Percentiles rank a stretch among this genome's conserved stretches.
These are phyloP conservation scores for Drosophila hamatofila DNA, from an alignment of 2,888 invertebrate species.

Conservation along the genomic window DNA sequence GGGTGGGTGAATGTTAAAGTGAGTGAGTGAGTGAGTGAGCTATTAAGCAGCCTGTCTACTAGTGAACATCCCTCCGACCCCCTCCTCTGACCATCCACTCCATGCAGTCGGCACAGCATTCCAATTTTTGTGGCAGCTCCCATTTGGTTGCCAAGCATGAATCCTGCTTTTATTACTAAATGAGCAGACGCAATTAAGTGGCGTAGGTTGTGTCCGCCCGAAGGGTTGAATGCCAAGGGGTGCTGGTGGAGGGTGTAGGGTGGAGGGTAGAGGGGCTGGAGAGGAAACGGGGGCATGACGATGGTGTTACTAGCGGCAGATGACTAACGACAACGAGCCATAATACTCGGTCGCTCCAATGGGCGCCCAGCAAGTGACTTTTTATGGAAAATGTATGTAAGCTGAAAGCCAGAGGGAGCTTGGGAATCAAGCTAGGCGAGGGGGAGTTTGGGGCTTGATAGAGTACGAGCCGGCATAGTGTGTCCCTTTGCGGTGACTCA, in stretches of 20 bases:
- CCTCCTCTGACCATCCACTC: no score
- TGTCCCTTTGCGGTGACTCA: constrained; percentile 61
- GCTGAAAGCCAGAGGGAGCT: constrained; percentile 11
- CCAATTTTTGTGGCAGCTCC: constrained; percentile 21
- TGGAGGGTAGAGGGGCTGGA: neutral
- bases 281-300: neutral
- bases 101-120: constrained; percentile 14
- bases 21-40: constrained; percentile 3
- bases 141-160: constrained; percentile 40
- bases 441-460: neutral
- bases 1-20: neutral
- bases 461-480: neutral
- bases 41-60: constrained; percentile 8
- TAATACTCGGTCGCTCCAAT: constrained; percentile 21
- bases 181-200: constrained; percentile 74
- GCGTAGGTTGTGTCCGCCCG: constrained; percentile 27
- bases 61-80: neutral
- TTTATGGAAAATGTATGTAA: constrained; percentile 46
- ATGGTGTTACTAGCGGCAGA: constrained; percentile 29
- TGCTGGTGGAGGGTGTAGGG: neutral
- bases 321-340: constrained; percentile 61
- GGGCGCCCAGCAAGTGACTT: constrained; percentile 36
- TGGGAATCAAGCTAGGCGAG: neutral
- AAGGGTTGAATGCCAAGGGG: constrained; percentile 36
- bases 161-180: constrained; percentile 67